Base-by-base conservation (phyloP, 2,113 vertebrate species). In the Tetraodon nigroviridis region DNA sequence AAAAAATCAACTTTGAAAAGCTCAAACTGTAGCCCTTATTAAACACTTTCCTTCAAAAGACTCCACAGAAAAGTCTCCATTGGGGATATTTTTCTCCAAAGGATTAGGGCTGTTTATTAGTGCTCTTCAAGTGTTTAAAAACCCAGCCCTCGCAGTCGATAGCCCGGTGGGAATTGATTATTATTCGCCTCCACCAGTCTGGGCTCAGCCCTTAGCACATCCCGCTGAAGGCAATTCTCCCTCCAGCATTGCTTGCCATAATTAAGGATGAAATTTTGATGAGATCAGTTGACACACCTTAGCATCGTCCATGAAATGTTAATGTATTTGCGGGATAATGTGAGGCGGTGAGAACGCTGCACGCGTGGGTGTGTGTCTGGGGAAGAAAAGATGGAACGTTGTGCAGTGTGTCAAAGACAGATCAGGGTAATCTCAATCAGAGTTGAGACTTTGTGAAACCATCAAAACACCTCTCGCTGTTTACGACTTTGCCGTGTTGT, bases 341-440 rank as follows among this genome's bases (percentile, higher is more conserved):
- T 47, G 53, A 61, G 44, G 72, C 56, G 10, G 40, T 2, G 44
- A 60, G 64, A 75, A 58, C 58, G 42, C n/a, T 51, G 13, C 21
- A 37, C 8, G 32, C 8, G 32, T 37, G 32, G 32, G 32, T 1
- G 32, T 37, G 32, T 3, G 10, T 37, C 32, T 37, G 32, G 32
- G 32, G 32, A 37, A 37, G 8, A 37, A 12, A 37, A 8, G 11
- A 12, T 12, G 32, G 7, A 37, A 11, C 32, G 11, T 12, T 37
- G 32, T 37, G 32, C 32, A 11, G 10, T 67, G 71, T 73, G 61
- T 77, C 73, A 80, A 77, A 75, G 78, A 79, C 75, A 78, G 69
- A 87, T 81, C 83, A 82, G 75, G 83, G 83, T 71, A 81, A 76
- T 74, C 80, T 72, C 79, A 80, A 66, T 61, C 64, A 44, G 14